Conservation (phyloP, 2,113 vertebrate genomes). For the Daphoenositta chrysoptera region DNA sequence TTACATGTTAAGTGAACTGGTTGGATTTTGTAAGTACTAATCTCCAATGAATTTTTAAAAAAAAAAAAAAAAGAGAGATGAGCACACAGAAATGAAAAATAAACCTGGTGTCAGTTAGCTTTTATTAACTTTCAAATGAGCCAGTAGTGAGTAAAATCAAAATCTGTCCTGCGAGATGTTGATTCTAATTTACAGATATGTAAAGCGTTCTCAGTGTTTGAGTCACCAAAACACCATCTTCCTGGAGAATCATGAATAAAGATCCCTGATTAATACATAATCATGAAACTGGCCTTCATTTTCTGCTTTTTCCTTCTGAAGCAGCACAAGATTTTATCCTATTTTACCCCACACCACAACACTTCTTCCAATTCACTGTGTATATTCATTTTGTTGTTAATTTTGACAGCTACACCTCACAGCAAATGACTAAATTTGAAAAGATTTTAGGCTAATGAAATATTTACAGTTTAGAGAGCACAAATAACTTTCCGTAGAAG, state of each 20-base stretch:
- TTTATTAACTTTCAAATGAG: background rate
- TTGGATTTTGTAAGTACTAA: background rate
- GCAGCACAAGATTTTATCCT: background rate
- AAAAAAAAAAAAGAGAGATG: background rate
- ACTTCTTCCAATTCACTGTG: background rate
- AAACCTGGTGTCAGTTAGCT: background rate
- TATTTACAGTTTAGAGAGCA: background rate
- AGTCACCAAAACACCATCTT: background rate
- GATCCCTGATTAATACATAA: background rate
- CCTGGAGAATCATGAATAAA: background rate
- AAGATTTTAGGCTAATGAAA: background rate
- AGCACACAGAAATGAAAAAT: background rate
- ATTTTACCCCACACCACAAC: background rate
- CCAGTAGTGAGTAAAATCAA: background rate
- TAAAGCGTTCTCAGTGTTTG: background rate
- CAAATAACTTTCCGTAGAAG: background rate
- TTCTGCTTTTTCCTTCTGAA: background rate
- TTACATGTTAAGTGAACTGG: background rate
- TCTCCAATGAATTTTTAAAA: background rate
- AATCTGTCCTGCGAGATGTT: background rate
- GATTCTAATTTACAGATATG: background rate
- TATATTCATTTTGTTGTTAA: background rate
- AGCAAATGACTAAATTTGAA: background rate
- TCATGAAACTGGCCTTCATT: background rate
- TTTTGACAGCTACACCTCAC: background rate